Base-by-base conservation (phyloP, 2,797 vertebrate genomes). In the Thunnus albacares region DNA sequence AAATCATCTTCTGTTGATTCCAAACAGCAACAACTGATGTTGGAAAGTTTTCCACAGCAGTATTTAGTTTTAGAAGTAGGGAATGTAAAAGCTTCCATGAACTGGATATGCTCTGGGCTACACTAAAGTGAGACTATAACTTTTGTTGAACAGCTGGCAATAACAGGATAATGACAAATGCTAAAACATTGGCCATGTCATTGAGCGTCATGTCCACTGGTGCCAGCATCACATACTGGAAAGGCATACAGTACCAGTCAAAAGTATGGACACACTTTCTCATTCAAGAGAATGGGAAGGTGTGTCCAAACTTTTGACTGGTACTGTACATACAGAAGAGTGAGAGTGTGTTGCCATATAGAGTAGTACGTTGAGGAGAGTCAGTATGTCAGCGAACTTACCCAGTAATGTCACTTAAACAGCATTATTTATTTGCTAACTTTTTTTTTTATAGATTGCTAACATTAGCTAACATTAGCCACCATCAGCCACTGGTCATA, bases 131-230 rank as follows among this genome's bases (percentile, higher is more conserved):
- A 15, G 38, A 49, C 11, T 13, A 7, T 38, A 59, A 30, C 60
- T 24, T 49, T 60, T 51, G 35, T 13, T 17, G 3, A 80, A 62
- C 30, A 78, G 35, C 7, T 1, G 35, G 38, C 10, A 79, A 56
- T 68, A 69, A 69, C 0, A 1, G 49, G 58, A 57, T 61, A 52
- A 35, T 7, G 26, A 15, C 45, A 63, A 68, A 61, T 14, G n/a
- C 38, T 51, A 43, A 43, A 33, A 33, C 30, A 33, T 33, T 1
- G 5, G 30, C 4, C 33, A 41, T 43, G 60, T 51, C 22, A 17
- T 68, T n/a, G 45, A 52, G 67, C 12, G 22, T 72, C 53, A 30
- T 60, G 13, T 71, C 35, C 66, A 1, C 3, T 51, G 78, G 49
- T 38, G 22, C 20, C 41, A 35, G 28, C 10, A n/a, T 30, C 10